A percentile compares a stretch with the other conserved stretches of the same genome.
Conservation (phyloP, 2,888 invertebrate genomes). For the Antheraea assamensis region DNA sequence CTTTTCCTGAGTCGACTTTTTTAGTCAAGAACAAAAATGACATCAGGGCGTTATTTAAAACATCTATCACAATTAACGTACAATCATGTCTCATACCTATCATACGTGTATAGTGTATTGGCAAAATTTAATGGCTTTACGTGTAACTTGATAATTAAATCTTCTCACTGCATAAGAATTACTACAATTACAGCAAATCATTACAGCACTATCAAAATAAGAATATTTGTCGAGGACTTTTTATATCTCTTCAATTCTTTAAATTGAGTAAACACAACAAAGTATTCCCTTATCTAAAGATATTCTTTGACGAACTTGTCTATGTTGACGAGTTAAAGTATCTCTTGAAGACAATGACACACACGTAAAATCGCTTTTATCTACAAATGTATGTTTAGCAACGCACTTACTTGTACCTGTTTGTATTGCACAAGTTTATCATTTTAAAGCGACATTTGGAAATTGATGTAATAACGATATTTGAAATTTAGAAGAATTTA, state of each 20-base stretch:
- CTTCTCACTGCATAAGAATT: no score
- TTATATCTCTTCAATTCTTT: background rate
- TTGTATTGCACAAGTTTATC: background rate
- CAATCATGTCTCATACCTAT: no score
- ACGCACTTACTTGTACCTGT: background rate
- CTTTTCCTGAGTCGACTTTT: no score
- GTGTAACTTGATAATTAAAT: no score
- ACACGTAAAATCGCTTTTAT: slow-evolving; percentile 13
- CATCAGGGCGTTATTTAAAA: no score
- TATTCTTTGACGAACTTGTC: slow-evolving; percentile 3
- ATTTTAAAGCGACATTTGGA: background rate
- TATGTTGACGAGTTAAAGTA: slow-evolving; percentile 16
- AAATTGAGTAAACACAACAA: slow-evolving; percentile 8
- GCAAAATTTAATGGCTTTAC: no score
- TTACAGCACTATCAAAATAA: background rate
- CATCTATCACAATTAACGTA: no score
- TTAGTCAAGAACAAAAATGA: no score
- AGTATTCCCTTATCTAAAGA: slow-evolving; percentile 7
- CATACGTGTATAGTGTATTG: no score
- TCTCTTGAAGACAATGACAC: slow-evolving; percentile 13
- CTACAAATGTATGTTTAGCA: background rate
- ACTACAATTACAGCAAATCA: background rate
- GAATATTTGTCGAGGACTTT: background rate
- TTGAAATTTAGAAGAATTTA: background rate
- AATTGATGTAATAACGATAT: background rate